These are phyloP conservation scores for Thera obeliscata DNA, from an alignment of 2,888 invertebrate genomes.

Conservation along the genomic window DNA sequence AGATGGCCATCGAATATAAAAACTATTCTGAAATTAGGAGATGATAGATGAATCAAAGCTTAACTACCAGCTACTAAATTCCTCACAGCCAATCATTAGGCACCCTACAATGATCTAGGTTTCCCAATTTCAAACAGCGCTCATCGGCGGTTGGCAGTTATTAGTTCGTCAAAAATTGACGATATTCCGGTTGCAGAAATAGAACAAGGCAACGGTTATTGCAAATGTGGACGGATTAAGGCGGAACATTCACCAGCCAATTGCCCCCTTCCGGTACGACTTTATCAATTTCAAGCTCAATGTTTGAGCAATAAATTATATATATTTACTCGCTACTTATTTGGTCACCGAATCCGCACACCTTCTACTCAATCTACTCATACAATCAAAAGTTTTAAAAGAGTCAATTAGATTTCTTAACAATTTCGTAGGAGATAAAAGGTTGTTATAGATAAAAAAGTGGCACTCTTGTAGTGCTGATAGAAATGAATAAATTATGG, in stretches of 20 bases:
- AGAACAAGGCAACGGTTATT: slow-evolving; percentile 58
- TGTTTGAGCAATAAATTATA: no score
- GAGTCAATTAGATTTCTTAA: no score
- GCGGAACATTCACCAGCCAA: slow-evolving; percentile 1
- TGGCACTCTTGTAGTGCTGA: no score
- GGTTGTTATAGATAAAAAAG: no score
- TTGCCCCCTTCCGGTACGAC: background rate
- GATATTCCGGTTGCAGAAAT: slow-evolving; percentile 61
- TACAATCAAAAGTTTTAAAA: no score
- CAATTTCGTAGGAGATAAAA: no score
- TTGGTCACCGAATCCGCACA: no score
- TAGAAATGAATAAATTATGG: no score
- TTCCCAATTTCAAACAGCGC: slow-evolving; percentile 35
- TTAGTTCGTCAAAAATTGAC: slow-evolving; percentile 57
- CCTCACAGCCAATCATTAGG: slow-evolving; percentile 24
- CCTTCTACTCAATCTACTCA: no score
- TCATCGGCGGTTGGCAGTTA: slow-evolving; percentile 31
- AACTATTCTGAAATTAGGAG: background rate
- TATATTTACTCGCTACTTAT: no score
- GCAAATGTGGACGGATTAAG: slow-evolving; percentile 42
- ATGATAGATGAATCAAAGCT: slow-evolving; percentile 8
- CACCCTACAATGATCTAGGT: slow-evolving; percentile 35
- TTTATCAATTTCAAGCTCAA: no score
- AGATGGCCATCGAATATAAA: background rate
- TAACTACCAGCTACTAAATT: slow-evolving; percentile 14